These are phyloP conservation scores for Dryadula phaetusa DNA, from an alignment of 2,888 invertebrate genomes.

Conservation along the genomic window DNA sequence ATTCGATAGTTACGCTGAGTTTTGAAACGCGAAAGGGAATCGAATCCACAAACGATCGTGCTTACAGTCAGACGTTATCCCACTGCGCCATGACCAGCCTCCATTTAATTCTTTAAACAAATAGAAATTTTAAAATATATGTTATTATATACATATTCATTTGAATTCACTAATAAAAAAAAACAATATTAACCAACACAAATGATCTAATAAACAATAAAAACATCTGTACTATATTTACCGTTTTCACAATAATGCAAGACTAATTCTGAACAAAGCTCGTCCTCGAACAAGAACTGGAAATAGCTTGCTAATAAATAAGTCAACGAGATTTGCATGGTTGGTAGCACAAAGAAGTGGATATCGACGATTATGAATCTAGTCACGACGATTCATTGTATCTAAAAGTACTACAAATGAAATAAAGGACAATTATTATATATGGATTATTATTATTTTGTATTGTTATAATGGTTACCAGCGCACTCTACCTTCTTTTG, in stretches of 20 bases:
- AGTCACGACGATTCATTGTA: slow-evolving; percentile 45
- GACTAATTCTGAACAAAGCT: slow-evolving; percentile 29
- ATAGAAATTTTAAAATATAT: no score
- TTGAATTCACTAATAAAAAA: slow-evolving; percentile 45
- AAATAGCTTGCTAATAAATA: slow-evolving; percentile 58
- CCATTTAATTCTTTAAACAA: no score
- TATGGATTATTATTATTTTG: neutral
- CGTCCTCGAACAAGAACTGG: slow-evolving; percentile 35
- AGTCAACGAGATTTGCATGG: slow-evolving; percentile 65
- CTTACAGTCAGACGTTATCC: slow-evolving; percentile 55
- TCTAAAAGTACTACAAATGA: slow-evolving; percentile 18
- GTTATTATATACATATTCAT: no score
- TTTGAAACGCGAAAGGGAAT: no score
- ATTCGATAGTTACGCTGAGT: no score
- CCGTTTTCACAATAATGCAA: slow-evolving; percentile 13
- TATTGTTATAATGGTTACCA: neutral
- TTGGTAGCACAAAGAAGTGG: slow-evolving; percentile 67
- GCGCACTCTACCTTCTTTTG: no score
- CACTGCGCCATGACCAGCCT: neutral
- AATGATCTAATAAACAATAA: neutral
- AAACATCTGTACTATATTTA: slow-evolving; percentile 11
- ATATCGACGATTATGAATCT: slow-evolving; percentile 55
- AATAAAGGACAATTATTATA: neutral
- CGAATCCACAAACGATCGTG: no score
- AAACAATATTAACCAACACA: neutral